Conservation (phyloP, 2,113 vertebrate genomes). For the Otolemur garnettii region DNA sequence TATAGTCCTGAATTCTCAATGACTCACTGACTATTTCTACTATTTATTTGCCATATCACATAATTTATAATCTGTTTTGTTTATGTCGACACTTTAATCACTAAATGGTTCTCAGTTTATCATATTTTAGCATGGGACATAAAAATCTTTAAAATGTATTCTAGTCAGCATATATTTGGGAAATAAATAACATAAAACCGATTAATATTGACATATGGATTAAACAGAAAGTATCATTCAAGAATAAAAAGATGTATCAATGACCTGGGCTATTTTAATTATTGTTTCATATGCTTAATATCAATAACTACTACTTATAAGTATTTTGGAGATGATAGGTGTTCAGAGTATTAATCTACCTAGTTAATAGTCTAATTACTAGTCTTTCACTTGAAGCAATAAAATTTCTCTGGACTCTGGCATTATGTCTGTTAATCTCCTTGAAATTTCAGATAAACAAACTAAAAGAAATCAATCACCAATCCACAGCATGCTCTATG, state of each 20-base stretch:
- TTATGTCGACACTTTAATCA: conserved; percentile 65
- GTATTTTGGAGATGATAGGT: conserved; percentile 16
- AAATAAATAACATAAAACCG: conserved; percentile 55
- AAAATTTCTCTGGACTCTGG: conserved; percentile 72
- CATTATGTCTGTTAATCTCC: conserved; percentile 71
- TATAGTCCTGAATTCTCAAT: conserved; percentile 22
- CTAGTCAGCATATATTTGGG: conserved; percentile 58
- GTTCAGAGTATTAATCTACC: conserved; percentile 48
- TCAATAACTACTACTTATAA: background rate
- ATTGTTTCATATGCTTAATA: background rate
- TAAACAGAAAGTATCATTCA: conserved; percentile 60
- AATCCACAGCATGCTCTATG: conserved; percentile 11
- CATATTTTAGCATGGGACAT: conserved; percentile 50
- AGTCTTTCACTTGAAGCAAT: conserved; percentile 54
- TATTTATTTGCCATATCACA: conserved; percentile 51
- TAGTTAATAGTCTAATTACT: conserved; percentile 66
- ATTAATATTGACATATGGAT: conserved; percentile 68
- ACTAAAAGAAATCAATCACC: conserved; percentile 73
- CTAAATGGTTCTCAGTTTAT: conserved; percentile 47
- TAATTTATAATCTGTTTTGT: conserved; percentile 55
- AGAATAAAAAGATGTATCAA: conserved; percentile 43
- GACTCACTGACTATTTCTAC: background rate
- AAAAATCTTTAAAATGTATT: conserved; percentile 62
- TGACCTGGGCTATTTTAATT: background rate
- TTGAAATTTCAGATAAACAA: conserved; percentile 77